These are phyloP conservation scores for Porites divaricata DNA, from an alignment of 92 coral and sea anemone species.

Conservation along the genomic window DNA sequence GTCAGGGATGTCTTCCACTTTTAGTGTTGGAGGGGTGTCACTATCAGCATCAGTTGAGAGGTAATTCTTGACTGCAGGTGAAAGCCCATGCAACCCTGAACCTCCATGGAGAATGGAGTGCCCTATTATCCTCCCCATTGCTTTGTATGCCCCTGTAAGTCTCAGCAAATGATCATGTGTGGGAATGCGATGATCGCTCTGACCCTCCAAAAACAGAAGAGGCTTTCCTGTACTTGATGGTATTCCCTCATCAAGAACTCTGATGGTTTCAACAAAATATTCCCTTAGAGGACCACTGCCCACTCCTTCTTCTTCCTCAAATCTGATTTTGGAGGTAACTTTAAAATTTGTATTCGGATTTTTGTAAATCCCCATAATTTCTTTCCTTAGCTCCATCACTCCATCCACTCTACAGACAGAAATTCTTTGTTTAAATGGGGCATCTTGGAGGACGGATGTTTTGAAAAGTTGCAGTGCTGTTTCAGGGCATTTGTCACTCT, in stretches of 20 bases:
- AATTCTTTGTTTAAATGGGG: constrained; percentile 44
- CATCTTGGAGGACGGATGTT: constrained; percentile 32
- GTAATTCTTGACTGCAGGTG: constrained; percentile 67
- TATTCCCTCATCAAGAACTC: constrained; percentile 62
- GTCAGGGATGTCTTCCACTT: constrained; percentile 66
- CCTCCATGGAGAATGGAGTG: constrained; percentile 75
- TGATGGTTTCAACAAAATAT: constrained; percentile 35
- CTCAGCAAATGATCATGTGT: constrained; percentile 62
- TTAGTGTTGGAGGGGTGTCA: constrained; percentile 46
- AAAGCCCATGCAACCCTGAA: constrained; percentile 59
- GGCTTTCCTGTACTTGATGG: constrained; percentile 53
- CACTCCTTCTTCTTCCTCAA: constrained; percentile 66
- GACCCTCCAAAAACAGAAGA: constrained; percentile 64
- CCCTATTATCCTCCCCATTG: too few species aligned
- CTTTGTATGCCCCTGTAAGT: constrained; percentile 68
- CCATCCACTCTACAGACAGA: constrained; percentile 50
- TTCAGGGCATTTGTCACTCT: constrained; percentile 33
- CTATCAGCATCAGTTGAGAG: constrained; percentile 41
- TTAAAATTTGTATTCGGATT: constrained; percentile 52
- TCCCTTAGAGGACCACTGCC: constrained; percentile 50
- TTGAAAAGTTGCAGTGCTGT: constrained; percentile 33
- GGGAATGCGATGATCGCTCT: constrained; percentile 64
- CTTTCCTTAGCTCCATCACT: constrained; percentile 47
- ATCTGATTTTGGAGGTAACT: constrained; percentile 47
- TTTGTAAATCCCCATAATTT: constrained; percentile 56